A percentile compares a stretch with the other conserved stretches of the same genome.
Conservation (phyloP, 2,888 invertebrate genomes). For the Diarsia dahlii region DNA sequence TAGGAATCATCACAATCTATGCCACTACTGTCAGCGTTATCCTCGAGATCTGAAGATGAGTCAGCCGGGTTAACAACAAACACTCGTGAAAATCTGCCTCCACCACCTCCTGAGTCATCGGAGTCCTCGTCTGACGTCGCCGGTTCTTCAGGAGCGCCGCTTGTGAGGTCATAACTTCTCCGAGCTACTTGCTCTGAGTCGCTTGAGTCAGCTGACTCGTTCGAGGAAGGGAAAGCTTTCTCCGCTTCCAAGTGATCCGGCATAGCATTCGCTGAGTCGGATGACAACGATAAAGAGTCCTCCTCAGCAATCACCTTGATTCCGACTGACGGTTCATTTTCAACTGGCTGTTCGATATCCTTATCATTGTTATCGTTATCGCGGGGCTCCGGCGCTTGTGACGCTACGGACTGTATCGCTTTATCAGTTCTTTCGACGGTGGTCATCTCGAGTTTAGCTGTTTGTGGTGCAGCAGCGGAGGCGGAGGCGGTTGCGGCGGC, state of each 20-base stretch:
- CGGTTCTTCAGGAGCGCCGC: constrained; percentile 86
- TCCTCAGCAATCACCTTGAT: constrained; percentile 87
- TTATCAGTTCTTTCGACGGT: constrained; percentile 84
- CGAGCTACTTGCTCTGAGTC: constrained; percentile 85
- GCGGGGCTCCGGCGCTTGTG: constrained; percentile 76
- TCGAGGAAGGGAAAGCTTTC: constrained; percentile 90
- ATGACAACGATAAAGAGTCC: constrained; percentile 77
- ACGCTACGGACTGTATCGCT: constrained; percentile 85
- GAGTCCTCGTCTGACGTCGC: constrained; percentile 89
- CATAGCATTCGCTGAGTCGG: constrained; percentile 82
- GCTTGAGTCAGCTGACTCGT: constrained; percentile 88
- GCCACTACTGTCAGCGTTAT: constrained; percentile 91
- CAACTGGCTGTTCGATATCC: constrained; percentile 81
- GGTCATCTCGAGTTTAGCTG: constrained; percentile 84
- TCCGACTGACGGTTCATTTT: constrained; percentile 81
- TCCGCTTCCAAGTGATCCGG: constrained; percentile 88
- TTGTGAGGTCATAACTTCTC: constrained; percentile 86
- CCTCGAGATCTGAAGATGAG: constrained; percentile 91
- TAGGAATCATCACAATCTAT: constrained; percentile 92
- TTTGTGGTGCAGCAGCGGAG: constrained; percentile 77
- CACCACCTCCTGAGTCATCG: constrained; percentile 90
- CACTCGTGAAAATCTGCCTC: constrained; percentile 91
- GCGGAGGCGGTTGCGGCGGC: constrained; percentile 86
- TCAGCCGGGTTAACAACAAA: constrained; percentile 93
- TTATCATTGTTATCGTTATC: constrained; percentile 87